These are phyloP conservation scores for Anguilla pacifica DNA, from an alignment of 2,797 vertebrate species.

Conservation along the genomic window DNA sequence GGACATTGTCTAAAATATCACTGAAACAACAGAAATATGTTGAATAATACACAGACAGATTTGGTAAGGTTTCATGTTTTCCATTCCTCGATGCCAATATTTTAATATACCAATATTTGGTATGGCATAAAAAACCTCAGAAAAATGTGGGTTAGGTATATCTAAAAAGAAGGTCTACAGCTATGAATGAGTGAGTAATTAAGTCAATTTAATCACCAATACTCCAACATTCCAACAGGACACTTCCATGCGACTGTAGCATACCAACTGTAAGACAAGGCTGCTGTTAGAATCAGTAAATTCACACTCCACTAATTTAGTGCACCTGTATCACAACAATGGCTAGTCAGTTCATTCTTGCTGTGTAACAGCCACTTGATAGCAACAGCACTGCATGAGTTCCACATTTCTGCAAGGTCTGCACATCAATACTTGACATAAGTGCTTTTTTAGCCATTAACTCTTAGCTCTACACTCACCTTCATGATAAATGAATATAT, in stretches of 20 bases:
- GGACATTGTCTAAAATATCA: not conserved
- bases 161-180: not conserved
- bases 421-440: not conserved
- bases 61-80: not conserved
- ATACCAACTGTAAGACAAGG: slow-evolving; percentile 35
- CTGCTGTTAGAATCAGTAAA: slow-evolving; percentile 4
- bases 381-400: not conserved
- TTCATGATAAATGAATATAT: not conserved
- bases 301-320: not conserved
- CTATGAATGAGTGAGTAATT: not conserved
- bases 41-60: not conserved
- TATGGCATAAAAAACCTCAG: not conserved
- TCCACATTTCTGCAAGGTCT: not conserved
- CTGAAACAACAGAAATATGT: not conserved
- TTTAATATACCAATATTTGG: not conserved
- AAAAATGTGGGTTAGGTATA: not conserved
- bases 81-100: not conserved
- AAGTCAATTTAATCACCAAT: slow-evolving; percentile 34
- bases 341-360: not conserved
- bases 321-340: not conserved
- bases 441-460: too few relatives aligned
- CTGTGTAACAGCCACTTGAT: not conserved
- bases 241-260: slow-evolving; percentile 35
- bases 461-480: not conserved
- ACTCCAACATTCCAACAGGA: slow-evolving; percentile 39